Base-by-base conservation (phyloP, 2,888 invertebrate genomes). In the Biston stratarius region DNA sequence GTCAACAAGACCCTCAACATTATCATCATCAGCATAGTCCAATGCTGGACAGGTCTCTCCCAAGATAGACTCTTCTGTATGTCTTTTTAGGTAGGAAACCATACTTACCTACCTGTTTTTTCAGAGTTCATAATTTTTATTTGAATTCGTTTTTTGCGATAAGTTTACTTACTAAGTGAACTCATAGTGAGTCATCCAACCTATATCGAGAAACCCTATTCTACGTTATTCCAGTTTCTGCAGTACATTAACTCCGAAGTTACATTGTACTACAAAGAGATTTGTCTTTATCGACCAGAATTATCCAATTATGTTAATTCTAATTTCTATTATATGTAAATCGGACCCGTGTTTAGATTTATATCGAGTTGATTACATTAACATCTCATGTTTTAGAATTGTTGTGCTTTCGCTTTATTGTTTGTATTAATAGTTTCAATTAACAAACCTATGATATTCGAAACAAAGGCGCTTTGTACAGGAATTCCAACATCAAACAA, bases 251-350 rank as follows among this genome's bases (percentile, higher is more conserved):
- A 67, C 63, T 69, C 49, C 42, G 61, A 52, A 51, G 61, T 67
- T 60, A 59, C 66, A 65, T 49, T 64, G 58, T 42, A 69, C 69
- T 55, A 69, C 71, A 51, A 72, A 71, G 61, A 72, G 67, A 75
- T 78, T 77, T 74, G 73, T 73, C 70, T 70, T 72, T 81, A 83
- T 81, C 82, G 74, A 70, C 72, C 69, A 60, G 73, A 78, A 78
- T 76, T 73, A 82, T 81, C 81, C 77, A 76, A 72, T 76, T 75
- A 75, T 74, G 70, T 71, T 68, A 71, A 83, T 82, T 82, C 53
- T 79, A 77, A 83, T 79, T 80, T 77, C 82, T 77, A 82, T 83
- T 83, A 81, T 83, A 82, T 83, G 82, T 78, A 79, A 81, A 82
- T 82, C 44, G 64, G 61, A 42, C 62, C 64, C n/a, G 42, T 75